Evolutionary conservation across 2,113 vertebrate genomes (phyloP).

Genomic region (Anoura caudifer): DNA sequence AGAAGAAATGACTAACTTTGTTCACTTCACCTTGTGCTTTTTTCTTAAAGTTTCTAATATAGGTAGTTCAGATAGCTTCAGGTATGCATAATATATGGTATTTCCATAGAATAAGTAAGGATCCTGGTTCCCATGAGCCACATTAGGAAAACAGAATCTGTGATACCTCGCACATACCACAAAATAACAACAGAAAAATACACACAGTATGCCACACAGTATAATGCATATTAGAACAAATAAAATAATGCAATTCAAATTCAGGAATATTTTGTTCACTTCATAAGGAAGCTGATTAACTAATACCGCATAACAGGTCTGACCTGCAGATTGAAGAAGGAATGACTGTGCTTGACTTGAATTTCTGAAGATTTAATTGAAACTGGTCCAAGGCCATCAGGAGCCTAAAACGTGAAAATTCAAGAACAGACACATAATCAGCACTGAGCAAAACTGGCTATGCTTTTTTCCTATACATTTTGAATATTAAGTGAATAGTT

Average conservation of each 20-base stretch:
- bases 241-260: neutral
- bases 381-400: conserved; percentile 77
- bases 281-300: neutral
- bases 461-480: neutral
- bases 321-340: conserved; percentile 89
- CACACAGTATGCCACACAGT: neutral
- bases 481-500: neutral
- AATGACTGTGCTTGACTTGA: conserved; percentile 77
- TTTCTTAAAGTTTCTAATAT: neutral
- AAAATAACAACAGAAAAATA: neutral
- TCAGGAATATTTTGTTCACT: neutral
- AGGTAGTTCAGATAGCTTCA: neutral
- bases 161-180: neutral
- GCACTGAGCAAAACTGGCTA: neutral
- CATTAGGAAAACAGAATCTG: neutral
- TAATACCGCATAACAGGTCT: neutral
- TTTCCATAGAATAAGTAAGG: neutral
- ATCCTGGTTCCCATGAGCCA: neutral
- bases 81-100: neutral
- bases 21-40: neutral
- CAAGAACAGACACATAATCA: neutral
- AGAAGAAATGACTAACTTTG: neutral
- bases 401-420: conserved; percentile 79
- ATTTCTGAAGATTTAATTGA: conserved; percentile 79
- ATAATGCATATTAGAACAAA: neutral